Base-by-base conservation (phyloP, 2,113 vertebrate genomes). In the Dendropsophus ebraccatus region DNA sequence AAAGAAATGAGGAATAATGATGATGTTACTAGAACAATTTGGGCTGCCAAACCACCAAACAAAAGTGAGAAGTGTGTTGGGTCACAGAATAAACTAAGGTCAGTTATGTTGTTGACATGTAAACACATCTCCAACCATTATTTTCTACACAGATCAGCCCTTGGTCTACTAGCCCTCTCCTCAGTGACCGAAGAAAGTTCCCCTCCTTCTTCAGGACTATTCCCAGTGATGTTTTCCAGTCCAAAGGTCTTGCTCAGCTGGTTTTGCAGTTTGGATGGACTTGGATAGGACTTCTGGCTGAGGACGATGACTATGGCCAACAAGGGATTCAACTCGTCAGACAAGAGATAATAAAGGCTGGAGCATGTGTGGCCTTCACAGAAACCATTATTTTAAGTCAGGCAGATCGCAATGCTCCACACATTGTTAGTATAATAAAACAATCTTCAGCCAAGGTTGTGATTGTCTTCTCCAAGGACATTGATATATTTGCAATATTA, bases 241-340 rank as follows among this genome's bases (percentile, higher is more conserved):
- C 74, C n/a, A 49, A 54, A 11, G 74, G 28, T 23, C 49, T 77
- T 13, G 74, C 74, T 1, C 47, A 77, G n/a, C 25, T 77, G 14
- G 28, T 77, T 8, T 77, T 77, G 16, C 28, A 77, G 21, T 77
- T 77, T 77, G 28, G 49, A 30, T 77, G 74, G 74, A 52, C 74
- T 23, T 77, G 74, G 74, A 13, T 77, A 21, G 74, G 74, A 10
- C 45, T 77, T 28, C 13, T 77, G 0, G 49, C 28, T 4, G 12
- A 19, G 11, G n/a, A 49, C 6, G 16, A 32, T 30, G 74, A 77
- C 14, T 77, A 77, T 54, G 74, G 74, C 11, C 74, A 77, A 54
- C 49, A 77, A 28, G 74, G 74, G 12, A 77, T 77, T 8, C 74
- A 77, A 5, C 3, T 74, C 3, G 41, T 74, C 41, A 49, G 1